Conservation (phyloP, 2,797 vertebrate genomes). For the Myiotriccus ornatus region DNA sequence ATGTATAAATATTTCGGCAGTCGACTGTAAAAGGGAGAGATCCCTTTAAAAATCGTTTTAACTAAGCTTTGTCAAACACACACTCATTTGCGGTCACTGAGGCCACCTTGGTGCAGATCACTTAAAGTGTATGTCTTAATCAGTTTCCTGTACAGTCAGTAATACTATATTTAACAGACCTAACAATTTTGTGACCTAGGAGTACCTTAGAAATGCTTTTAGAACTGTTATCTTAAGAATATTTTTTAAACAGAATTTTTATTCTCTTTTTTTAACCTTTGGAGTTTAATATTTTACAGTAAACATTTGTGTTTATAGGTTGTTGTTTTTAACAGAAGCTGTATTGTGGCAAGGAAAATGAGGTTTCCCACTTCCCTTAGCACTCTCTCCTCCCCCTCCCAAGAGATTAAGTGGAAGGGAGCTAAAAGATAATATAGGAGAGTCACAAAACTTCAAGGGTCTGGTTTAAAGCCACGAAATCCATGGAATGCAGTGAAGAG, state of each 20-base stretch:
- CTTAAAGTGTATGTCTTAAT: slow-evolving; percentile 85
- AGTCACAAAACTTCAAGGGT: slow-evolving; percentile 70
- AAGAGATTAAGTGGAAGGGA: slow-evolving; percentile 50
- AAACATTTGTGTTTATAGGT: slow-evolving; percentile 5
- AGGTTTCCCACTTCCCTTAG: slow-evolving; percentile 34
- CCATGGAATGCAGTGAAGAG: slow-evolving; percentile 59
- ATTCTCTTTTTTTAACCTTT: neutral
- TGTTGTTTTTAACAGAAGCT: slow-evolving; percentile 37
- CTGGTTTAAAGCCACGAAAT: slow-evolving; percentile 68
- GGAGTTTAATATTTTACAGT: slow-evolving; percentile 40
- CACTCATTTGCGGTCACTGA: slow-evolving; percentile 81
- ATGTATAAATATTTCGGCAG: slow-evolving; percentile 73
- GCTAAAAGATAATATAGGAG: slow-evolving; percentile 45
- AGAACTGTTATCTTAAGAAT: slow-evolving; percentile 43
- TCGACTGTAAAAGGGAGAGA: slow-evolving; percentile 71
- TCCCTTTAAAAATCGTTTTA: slow-evolving; percentile 80
- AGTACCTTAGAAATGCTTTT: slow-evolving; percentile 64
- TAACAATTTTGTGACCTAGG: slow-evolving; percentile 72
- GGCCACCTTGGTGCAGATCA: slow-evolving; percentile 84
- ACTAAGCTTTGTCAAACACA: slow-evolving; percentile 83
- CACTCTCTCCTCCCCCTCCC: neutral
- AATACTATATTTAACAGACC: slow-evolving; percentile 78
- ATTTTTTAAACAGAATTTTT: slow-evolving; percentile 46
- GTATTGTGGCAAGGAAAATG: slow-evolving; percentile 58
- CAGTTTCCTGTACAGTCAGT: slow-evolving; percentile 80